Evolutionary conservation across 2,113 vertebrate species (phyloP).

Genomic region (Pachycephala philippinensis): DNA sequence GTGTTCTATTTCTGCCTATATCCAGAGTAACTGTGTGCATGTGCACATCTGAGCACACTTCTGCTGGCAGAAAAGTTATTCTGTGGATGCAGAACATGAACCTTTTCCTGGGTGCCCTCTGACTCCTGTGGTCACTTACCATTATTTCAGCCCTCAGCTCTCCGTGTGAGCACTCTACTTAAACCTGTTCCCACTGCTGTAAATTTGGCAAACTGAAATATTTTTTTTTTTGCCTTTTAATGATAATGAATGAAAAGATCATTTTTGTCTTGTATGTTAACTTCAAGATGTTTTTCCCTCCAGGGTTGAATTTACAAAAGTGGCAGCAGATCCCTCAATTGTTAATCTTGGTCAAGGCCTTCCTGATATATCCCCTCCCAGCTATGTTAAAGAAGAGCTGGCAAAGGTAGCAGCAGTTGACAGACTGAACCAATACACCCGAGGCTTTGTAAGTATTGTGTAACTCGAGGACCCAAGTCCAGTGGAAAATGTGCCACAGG

Average conservation of each 20-base stretch:
- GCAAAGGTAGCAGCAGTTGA: constrained; percentile 79
- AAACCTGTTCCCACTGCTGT: neutral
- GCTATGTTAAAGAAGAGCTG: constrained; percentile 85
- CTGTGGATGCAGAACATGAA: neutral
- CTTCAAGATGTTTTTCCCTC: neutral
- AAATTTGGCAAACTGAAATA: neutral
- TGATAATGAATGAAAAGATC: neutral
- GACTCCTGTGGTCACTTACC: neutral
- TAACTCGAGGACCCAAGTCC: neutral
- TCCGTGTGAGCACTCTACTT: neutral
- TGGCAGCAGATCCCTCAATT: constrained; percentile 87
- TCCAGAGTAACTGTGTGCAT: neutral
- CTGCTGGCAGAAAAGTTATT: neutral
- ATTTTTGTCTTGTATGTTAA: neutral
- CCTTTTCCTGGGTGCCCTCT: neutral
- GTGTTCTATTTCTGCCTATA: neutral
- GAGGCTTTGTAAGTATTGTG: constrained; percentile 86
- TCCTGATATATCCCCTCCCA: constrained; percentile 89
- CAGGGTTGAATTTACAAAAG: constrained; percentile 88
- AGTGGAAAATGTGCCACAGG: neutral
- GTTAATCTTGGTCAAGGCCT: constrained; percentile 92
- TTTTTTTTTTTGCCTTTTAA: neutral
- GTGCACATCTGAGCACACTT: neutral
- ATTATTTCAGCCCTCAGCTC: neutral
- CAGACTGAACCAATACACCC: constrained; percentile 90